Evolutionary conservation across 2,113 vertebrate species (phyloP).

Genomic region (Pampusana beccarii): DNA sequence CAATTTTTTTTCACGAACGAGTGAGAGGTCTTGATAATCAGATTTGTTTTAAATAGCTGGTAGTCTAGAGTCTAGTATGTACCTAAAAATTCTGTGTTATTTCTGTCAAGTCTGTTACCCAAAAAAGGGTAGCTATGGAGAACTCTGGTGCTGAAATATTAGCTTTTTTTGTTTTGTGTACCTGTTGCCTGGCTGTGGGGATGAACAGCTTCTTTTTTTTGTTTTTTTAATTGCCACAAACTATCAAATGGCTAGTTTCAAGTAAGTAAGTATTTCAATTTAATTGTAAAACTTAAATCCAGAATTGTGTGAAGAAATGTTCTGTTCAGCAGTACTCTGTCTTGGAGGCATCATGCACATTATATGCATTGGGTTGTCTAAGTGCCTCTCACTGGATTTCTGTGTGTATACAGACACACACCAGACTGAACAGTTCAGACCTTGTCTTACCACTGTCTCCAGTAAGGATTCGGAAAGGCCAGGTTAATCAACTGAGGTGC

Average conservation of each 20-base stretch:
- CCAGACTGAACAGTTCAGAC: background rate
- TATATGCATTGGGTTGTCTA: background rate
- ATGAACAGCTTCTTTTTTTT: no score
- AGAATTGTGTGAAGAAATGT: background rate
- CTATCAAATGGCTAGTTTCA: background rate
- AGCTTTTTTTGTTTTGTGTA: background rate
- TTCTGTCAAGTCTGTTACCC: background rate
- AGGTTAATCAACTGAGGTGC: background rate
- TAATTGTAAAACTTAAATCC: background rate
- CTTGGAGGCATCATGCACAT: background rate
- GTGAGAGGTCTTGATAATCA: background rate
- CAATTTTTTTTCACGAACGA: background rate
- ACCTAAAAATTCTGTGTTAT: background rate
- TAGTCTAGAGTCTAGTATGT: background rate
- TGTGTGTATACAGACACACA: accelerated
- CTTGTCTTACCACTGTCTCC: background rate
- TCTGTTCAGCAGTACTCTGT: background rate
- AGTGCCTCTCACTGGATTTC: background rate
- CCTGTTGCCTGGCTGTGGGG: background rate
- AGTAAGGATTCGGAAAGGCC: background rate
- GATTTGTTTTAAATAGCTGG: background rate
- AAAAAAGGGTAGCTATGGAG: background rate
- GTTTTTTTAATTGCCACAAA: background rate
- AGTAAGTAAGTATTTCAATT: background rate
- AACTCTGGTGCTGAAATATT: background rate